Base-by-base conservation (phyloP, 2,113 vertebrate genomes). In the Gobius niger region DNA sequence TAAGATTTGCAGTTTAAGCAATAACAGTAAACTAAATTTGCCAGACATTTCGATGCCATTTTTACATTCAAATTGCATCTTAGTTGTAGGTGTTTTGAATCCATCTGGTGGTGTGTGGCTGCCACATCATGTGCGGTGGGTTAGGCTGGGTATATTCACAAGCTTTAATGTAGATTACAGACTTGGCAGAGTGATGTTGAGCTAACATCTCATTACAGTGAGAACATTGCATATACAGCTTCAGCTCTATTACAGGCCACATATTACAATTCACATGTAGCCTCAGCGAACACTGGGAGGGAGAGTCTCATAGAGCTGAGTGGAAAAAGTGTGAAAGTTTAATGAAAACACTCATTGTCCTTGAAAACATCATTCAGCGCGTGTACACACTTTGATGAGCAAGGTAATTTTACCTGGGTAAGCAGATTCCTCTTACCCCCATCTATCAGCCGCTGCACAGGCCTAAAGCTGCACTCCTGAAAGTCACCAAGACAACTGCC, bases 401-500 rank as follows among this genome's bases (percentile, higher is more conserved):
- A 5, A 68, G 76, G 82, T 85, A 56, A 89, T 83, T 84, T 87
- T 78, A 88, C 86, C 88, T 82, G 83, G 67, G 83, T 82, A 90
- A 89, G 76, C 83, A 68, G 82, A 91, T 75, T 85, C 75, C 77
- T 44, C 16, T 62, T 40, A 34, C 14, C 70, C 65, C 77, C 87
- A 82, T 85, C 73, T 68, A 66, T 86, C 80, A 79, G 64, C 16
- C 40, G 9, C 40, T 5, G 18, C 24, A 7, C 42, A 24, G 65
- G 67, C 63, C 44, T 50, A 56, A 60, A 80, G 77, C 74, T 24
- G 41, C 10, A 4, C 18, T 8, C 15, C 60, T 44, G 71, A 85
- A 79, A 85, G 70, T 87, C 81, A 77, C 88, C 75, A 44, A 5
- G 82, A 78, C 67, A 73, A 82, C 76, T 2, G 16, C 72, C 54